phyloP scores from a whole-genome alignment of 2,888 invertebrate species.

The Pristionchus entomophagus region DNA sequence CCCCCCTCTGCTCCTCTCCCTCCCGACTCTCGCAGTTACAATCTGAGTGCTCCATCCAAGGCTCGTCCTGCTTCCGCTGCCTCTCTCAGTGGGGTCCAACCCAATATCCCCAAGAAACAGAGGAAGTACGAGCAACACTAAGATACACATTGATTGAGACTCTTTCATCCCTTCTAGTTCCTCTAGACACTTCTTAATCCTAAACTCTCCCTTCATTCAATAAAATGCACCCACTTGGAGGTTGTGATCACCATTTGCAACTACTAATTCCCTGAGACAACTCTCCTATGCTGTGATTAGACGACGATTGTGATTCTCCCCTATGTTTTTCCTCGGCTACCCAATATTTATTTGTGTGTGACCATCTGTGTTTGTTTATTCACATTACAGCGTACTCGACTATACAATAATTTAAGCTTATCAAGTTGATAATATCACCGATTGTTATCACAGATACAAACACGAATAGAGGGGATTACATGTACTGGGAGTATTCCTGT shows the following conservation, averaged over 20 bases:
- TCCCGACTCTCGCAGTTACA: neutral
- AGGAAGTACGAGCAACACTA: constrained; percentile 2
- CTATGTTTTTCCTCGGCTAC: neutral
- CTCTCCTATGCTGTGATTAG: constrained; percentile 23
- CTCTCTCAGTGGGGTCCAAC: neutral
- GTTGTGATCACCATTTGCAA: neutral
- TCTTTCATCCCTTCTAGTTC: neutral
- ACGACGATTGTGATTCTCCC: constrained; percentile 4
- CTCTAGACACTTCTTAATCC: no score
- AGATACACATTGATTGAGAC: neutral
- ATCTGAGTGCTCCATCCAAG: neutral
- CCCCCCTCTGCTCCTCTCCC: neutral
- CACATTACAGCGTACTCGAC: neutral
- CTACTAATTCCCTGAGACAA: neutral
- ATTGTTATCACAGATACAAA: neutral
- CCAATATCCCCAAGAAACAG: neutral
- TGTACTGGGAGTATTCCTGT: neutral
- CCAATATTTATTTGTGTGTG: neutral
- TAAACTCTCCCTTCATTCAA: no score
- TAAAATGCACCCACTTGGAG: neutral
- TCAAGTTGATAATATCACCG: no score
- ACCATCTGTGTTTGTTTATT: neutral
- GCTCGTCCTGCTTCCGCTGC: neutral
- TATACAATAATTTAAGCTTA: neutral
- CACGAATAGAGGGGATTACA: neutral